Evolutionary conservation across 1,140 invertebrate species (phyloP).

Genomic region (Apis dorsata): DNA sequence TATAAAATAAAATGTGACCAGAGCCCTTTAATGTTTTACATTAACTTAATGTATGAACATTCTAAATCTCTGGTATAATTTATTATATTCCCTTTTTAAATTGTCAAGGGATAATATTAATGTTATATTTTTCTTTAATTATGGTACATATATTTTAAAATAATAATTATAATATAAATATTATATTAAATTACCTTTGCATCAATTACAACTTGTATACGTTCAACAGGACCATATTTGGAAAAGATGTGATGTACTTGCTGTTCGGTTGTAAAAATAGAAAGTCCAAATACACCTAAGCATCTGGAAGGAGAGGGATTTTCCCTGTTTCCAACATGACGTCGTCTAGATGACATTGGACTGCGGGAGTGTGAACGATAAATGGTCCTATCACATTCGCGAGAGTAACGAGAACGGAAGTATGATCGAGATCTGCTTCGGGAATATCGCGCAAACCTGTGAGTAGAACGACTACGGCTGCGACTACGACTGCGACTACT

Average conservation of each 20-base stretch:
- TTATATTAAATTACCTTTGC: conserved; percentile 87
- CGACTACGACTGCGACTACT: conserved; percentile 78
- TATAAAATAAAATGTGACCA: conserved; percentile 65
- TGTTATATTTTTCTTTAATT: background rate
- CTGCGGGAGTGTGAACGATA: conserved; percentile 80
- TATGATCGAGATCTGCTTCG: conserved; percentile 80
- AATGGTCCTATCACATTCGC: conserved; percentile 72
- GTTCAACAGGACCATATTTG: conserved; percentile 94
- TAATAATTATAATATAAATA: background rate
- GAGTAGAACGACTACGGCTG: conserved; percentile 80
- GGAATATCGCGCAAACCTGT: conserved; percentile 79
- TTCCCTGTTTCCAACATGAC: conserved; percentile 85
- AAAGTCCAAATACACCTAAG: conserved; percentile 96
- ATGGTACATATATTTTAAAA: background rate
- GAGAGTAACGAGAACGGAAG: conserved; percentile 75
- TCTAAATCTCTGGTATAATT: conserved; percentile 76
- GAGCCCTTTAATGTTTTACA: conserved; percentile 76
- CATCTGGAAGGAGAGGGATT: conserved; percentile 94
- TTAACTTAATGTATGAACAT: conserved; percentile 67
- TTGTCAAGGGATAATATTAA: conserved; percentile 12
- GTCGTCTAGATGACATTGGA: conserved; percentile 81
- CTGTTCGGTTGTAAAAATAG: conserved; percentile 94
- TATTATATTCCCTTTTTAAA: conserved; percentile 65
- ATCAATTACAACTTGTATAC: conserved; percentile 97
- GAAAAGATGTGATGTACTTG: conserved; percentile 96